Base-by-base conservation (phyloP, 2,888 invertebrate genomes). In the Yponomeuta cagnagella region DNA sequence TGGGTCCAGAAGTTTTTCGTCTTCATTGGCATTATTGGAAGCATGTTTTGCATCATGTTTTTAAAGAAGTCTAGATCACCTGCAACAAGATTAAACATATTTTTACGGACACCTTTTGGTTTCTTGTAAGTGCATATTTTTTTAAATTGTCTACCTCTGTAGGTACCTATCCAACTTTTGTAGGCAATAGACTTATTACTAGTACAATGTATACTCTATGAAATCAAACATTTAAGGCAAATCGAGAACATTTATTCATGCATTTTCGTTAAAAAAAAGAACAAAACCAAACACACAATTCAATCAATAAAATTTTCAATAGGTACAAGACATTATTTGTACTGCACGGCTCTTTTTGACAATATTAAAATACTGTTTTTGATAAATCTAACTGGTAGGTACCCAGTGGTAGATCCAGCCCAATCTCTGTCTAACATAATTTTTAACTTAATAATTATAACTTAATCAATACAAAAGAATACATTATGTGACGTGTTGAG, bases 201-300 rank as follows among this genome's bases (percentile, higher is more conserved):
- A 33, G 52, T 52, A 52, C 10, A 52, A 12, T 52, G 52, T 52
- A 12, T 12, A 12, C 10, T 10, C 52, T 52, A 37, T 52, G 52
- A 70, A 70, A 70, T 65, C n/a, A 70, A 70, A 64, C 65, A 70
- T 68, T 63, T 63, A 23, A 63, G 52, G 33, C 72, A 77, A 88
- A 86, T 85, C 82, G 83, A 89, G 87, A 90, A 91, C 90, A 90
- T 92, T 92, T 92, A 92, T 90, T 92, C 89, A 90, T 87, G 88
- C 87, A 87, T 84, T 82, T 84, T 85, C 81, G 84, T 84, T 83
- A 83, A 84, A 87, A 52, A 79, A 80, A 81, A 80, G 81, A 84
- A 79, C 82, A 82, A 80, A 65, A 82, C 80, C 80, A 84, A 86
- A 83, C 82, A 81, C 79, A 71, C 70, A 69, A 73, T 69, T 68